Conservation (phyloP, 2,113 vertebrate genomes). For the Accipiter cooperii region DNA sequence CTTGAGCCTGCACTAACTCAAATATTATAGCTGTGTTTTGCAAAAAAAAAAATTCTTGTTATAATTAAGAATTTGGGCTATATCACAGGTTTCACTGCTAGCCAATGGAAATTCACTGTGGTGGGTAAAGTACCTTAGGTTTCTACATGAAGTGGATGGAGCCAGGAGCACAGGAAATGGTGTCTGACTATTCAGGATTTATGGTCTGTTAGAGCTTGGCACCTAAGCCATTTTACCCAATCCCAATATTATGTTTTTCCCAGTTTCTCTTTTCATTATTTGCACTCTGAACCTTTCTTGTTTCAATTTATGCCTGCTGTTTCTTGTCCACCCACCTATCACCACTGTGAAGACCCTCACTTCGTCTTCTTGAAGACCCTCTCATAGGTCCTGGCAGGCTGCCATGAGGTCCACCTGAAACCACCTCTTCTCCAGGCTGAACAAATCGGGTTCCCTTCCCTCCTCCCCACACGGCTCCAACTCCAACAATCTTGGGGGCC, state of each 20-base stretch:
- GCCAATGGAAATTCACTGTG: conserved; percentile 7
- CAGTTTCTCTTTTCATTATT: not conserved
- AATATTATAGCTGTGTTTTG: not conserved
- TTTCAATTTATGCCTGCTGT: not conserved
- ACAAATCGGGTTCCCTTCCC: not conserved
- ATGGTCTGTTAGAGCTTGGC: not conserved
- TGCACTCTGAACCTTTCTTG: not conserved
- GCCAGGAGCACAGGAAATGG: not conserved
- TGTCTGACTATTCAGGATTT: not conserved
- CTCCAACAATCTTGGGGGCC: not conserved
- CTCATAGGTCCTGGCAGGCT: not conserved
- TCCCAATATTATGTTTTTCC: not conserved
- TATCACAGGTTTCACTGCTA: not conserved
- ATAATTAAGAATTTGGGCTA: not conserved
- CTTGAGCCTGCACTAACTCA: not conserved
- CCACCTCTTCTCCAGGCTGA: not conserved
- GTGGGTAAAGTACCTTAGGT: not conserved
- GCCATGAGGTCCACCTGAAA: not conserved
- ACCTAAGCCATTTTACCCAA: not conserved
- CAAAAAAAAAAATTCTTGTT: not conserved
- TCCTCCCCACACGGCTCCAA: not conserved
- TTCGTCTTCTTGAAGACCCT: not conserved
- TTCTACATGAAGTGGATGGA: not conserved
- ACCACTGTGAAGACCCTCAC: not conserved
- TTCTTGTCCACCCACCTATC: not conserved